Evolutionary conservation across 2,888 invertebrate genomes (phyloP).

Genomic region (Agriopis leucophaearia): DNA sequence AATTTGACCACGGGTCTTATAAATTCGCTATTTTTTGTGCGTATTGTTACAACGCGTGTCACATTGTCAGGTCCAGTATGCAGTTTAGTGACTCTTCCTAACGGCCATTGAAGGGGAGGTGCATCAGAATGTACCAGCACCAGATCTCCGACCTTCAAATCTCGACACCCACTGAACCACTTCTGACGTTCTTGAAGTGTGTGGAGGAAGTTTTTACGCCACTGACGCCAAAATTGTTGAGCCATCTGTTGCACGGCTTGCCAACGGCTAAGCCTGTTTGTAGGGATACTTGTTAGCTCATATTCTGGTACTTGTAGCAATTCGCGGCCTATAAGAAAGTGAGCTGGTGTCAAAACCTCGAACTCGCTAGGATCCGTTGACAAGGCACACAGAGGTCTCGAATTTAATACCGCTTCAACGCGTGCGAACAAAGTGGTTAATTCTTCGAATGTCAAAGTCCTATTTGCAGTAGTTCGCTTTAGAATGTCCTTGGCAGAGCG

Average conservation of each 20-base stretch:
- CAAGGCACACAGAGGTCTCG: constrained; percentile 1
- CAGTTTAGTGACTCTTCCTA: constrained; percentile 1
- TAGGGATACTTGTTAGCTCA: constrained; percentile 15
- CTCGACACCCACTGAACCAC: constrained; percentile 27
- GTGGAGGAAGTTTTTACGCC: constrained; percentile 42
- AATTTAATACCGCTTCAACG: too few species aligned
- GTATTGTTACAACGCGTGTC: neutral
- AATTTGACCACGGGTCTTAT: neutral
- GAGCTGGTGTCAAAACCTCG: constrained; percentile 33
- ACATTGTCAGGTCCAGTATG: neutral
- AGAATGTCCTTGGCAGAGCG: too few species aligned
- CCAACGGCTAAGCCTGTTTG: constrained; percentile 34
- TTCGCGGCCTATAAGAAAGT: constrained; percentile 34
- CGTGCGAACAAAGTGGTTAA: too few species aligned
- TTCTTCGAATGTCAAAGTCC: too few species aligned
- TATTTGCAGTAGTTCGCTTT: too few species aligned
- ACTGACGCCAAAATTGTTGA: constrained; percentile 43
- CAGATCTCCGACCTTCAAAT: constrained; percentile 25
- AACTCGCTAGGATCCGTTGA: constrained; percentile 37
- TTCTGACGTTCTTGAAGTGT: constrained; percentile 37
- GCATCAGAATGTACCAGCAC: neutral
- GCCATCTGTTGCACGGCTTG: constrained; percentile 40
- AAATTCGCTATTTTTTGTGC: neutral
- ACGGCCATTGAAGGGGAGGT: neutral
- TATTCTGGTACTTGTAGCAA: constrained; percentile 29